Base-by-base conservation (phyloP, 2,888 invertebrate species). In the Mythimna ferrago region DNA sequence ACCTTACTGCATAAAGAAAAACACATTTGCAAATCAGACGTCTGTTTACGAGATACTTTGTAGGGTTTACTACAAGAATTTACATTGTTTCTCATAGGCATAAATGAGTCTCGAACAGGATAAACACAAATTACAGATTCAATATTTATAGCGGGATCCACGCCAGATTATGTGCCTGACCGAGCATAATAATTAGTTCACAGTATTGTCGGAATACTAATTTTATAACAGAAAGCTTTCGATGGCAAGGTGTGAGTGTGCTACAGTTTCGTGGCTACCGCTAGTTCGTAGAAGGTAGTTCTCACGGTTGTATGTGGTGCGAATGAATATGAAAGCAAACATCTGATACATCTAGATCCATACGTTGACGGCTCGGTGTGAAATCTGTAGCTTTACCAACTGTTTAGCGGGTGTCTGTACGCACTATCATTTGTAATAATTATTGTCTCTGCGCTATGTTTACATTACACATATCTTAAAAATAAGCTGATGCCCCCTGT, bases 361-460 rank as follows among this genome's bases (percentile, higher is more conserved):
- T 96, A 96, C 93, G 95, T 96, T 96, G 95, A 92, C 96, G 94
- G 92, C 93, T 94, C 94, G 92, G 96, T 96, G 96, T 96, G 96
- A 96, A 96, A 95, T 95, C 93, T 96, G 93, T 95, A 95, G 94
- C 96, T 96, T 96, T 96, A 95, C 96, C 92, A 92, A 95, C 95
- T 96, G 94, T 96, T 96, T 96, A 96, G 96, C 96, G 91, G 94
- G 85, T 91, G 91, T 82, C 89, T 89, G 92, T 94, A 94, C 94
- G 93, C 92, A 93, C 94, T 94, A 96, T 96, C 96, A 95, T 95
- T 95, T 95, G 95, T 96, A 95, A 95, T 96, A 95, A 96, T 96
- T 96, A 96, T 95, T 96, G 95, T 95, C 95, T 95, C 93, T 88
- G 89, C 93, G 95, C 93, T 93, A 95, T 95, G 92, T 96, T 96